These are phyloP conservation scores for Apteryx mantelli DNA, from an alignment of 2,113 vertebrate species.

Conservation along the genomic window DNA sequence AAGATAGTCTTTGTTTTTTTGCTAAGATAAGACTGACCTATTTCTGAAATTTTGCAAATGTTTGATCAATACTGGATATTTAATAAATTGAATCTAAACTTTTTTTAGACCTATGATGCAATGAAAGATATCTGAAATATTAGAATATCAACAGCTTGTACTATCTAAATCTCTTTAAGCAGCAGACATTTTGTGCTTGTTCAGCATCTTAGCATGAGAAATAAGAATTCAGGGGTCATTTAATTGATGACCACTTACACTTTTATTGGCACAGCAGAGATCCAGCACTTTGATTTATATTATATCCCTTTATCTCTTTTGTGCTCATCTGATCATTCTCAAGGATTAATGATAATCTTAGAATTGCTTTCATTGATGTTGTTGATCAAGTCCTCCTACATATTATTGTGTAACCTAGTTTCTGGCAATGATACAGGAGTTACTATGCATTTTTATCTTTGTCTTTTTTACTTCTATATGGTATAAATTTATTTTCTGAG, in stretches of 20 bases:
- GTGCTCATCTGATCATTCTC: constrained; percentile 25
- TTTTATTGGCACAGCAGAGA: constrained; percentile 18
- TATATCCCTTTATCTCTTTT: constrained; percentile 37
- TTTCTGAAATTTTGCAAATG: not conserved
- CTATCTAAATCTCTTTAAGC: not conserved
- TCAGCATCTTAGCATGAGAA: not conserved
- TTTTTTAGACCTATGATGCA: not conserved
- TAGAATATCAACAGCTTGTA: not conserved
- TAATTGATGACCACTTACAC: constrained; percentile 38
- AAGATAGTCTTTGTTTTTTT: not conserved
- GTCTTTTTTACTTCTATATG: not conserved
- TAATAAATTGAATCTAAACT: not conserved
- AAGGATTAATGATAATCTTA: constrained; percentile 50
- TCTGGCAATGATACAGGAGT: not conserved
- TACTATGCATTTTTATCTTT: not conserved
- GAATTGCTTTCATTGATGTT: constrained; percentile 21
- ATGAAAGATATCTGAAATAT: not conserved
- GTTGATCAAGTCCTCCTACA: not conserved
- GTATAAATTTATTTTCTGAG: not conserved
- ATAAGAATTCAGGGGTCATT: not conserved
- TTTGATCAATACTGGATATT: not conserved
- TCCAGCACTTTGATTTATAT: constrained; percentile 49
- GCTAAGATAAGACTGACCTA: not conserved
- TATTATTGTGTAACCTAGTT: not conserved
- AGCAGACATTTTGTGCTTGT: not conserved